Conservation (phyloP, 2,113 vertebrate species). For the Erythrolamprus reginae region DNA sequence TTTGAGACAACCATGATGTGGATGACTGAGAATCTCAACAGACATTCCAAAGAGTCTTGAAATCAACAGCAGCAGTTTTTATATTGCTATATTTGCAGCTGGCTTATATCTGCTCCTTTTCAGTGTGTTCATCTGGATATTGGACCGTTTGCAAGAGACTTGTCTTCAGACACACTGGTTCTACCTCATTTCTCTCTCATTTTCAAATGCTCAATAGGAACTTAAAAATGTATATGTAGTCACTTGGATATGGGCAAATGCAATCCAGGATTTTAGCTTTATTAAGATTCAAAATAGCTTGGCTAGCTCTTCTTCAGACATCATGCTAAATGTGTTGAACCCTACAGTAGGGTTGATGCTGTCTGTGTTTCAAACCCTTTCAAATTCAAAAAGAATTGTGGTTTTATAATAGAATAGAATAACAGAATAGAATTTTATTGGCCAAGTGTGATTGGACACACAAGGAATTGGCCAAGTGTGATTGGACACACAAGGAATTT, state of each 20-base stretch:
- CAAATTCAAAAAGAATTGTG: neutral
- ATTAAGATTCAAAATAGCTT: neutral
- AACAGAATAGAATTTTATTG: too few relatives aligned
- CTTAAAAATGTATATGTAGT: neutral
- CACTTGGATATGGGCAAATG: neutral
- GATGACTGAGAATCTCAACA: neutral
- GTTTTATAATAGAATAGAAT: too few relatives aligned
- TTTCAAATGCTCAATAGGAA: neutral
- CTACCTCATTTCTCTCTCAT: neutral
- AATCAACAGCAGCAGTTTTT: neutral
- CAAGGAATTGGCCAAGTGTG: too few relatives aligned
- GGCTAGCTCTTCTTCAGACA: neutral
- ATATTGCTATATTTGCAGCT: neutral
- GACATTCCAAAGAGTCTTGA: neutral
- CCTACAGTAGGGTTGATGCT: neutral
- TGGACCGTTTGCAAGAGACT: neutral
- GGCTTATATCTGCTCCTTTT: neutral
- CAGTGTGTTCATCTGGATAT: neutral
- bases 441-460: too few relatives aligned
- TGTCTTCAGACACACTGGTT: neutral
- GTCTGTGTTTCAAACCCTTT: neutral
- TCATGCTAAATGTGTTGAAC: neutral
- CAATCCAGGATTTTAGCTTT: neutral
- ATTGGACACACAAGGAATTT: too few relatives aligned
- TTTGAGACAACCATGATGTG: neutral